A percentile compares a stretch with the other conserved stretches of the same genome.
Conservation (phyloP, 2,113 vertebrate species). For the Zootoca vivipara region DNA sequence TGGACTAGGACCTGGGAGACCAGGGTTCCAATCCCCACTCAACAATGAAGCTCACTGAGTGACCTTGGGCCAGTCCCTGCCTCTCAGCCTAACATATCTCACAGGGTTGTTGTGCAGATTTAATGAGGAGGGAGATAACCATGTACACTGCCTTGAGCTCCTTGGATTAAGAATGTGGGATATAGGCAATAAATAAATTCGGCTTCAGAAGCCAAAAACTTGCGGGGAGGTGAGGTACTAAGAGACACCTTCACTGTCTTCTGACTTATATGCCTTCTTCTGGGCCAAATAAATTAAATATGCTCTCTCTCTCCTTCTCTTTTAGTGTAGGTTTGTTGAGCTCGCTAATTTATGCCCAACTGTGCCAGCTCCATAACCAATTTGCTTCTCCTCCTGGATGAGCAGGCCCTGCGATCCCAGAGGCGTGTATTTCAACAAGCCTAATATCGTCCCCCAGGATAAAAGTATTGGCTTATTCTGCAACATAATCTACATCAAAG, state of each 20-base stretch:
- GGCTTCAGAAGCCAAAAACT: neutral
- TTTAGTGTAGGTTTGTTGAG: neutral
- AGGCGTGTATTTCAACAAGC: slow-evolving; percentile 66
- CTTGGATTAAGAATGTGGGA: too few relatives aligned
- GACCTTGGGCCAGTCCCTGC: too few relatives aligned
- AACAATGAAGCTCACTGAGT: too few relatives aligned
- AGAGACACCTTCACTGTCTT: too few relatives aligned
- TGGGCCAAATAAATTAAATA: neutral
- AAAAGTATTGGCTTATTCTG: slow-evolving; percentile 73
- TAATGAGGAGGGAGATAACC: too few relatives aligned
- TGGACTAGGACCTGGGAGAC: too few relatives aligned
- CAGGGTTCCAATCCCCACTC: too few relatives aligned
- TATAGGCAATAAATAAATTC: neutral
- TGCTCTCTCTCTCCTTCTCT: neutral
- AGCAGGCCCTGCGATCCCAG: slow-evolving; percentile 21
- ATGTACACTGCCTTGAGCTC: too few relatives aligned
- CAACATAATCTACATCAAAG: slow-evolving; percentile 77
- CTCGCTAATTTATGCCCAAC: neutral
- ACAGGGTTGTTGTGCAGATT: too few relatives aligned
- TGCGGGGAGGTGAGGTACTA: neutral
- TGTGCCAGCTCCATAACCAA: neutral
- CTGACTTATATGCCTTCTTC: neutral
- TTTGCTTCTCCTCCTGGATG: neutral
- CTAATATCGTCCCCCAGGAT: slow-evolving; percentile 62
- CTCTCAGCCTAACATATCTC: too few relatives aligned